Conservation (phyloP, 2,113 vertebrate species). For the Ochotona curzoniae region DNA sequence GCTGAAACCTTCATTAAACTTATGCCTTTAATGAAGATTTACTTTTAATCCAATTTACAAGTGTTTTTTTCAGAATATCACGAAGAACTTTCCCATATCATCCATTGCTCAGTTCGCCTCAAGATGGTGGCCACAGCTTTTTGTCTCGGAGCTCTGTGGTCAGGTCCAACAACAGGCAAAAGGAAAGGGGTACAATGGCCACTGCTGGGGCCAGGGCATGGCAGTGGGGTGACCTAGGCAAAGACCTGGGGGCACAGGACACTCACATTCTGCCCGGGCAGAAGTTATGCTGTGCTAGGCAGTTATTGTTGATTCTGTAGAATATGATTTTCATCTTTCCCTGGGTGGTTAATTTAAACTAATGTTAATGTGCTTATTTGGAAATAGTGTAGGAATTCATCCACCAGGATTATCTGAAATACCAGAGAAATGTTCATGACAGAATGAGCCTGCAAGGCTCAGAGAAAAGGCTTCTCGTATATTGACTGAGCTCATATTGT, state of each 20-base stretch:
- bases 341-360: conserved; percentile 96
- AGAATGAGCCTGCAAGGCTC: conserved; percentile 92
- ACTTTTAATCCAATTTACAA: background rate
- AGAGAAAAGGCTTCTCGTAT: conserved; percentile 94
- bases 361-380: conserved; percentile 94
- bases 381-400: conserved; percentile 96
- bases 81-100: background rate
- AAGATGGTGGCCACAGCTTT: background rate
- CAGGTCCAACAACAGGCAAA: background rate
- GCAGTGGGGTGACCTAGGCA: too few species aligned
- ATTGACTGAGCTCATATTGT: conserved; percentile 94
- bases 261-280: conserved; percentile 83
- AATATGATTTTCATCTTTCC: conserved; percentile 95
- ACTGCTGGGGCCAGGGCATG: too few species aligned
- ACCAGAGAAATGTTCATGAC: conserved; percentile 90
- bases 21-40: background rate
- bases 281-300: conserved; percentile 85
- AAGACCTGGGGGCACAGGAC: too few species aligned
- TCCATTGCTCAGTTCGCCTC: too few species aligned
- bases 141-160: background rate
- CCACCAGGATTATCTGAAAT: conserved; percentile 95
- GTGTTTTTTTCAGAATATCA: background rate
- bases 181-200: too few species aligned
- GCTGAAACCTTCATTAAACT: background rate
- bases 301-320: conserved; percentile 92